Base-by-base conservation (phyloP, 2,888 invertebrate species). In the Thera britannica region DNA sequence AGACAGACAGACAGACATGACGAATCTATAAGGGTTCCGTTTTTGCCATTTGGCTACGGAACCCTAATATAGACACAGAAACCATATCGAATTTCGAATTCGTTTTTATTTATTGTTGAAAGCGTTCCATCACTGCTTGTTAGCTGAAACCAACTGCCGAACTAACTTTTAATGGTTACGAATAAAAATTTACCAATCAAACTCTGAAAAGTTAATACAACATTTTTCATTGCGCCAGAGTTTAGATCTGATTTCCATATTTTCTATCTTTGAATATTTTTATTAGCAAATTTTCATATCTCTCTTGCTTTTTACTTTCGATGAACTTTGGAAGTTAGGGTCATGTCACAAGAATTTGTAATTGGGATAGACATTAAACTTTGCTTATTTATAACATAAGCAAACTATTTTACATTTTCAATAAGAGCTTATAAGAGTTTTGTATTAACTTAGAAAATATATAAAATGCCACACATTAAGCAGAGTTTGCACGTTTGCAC, bases 111-210 rank as follows among this genome's bases (percentile, higher is more conserved):
- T 46, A 9, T 46, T 46, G 9, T 3, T 9, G 44, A 46, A 3
- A 46, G 9, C 9, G 9, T 8, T 34, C 49, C 35, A 58, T 36
- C 51, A 2, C 2, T 38, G 65, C 64, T 57, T 69, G 59, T 77
- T 72, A 62, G 61, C 66, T 55, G 69, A 73, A 72, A 74, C 69
- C 68, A 52, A 63, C 70, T 74, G 74, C 70, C 69, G 60, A 71
- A 72, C 72, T 67, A 83, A 80, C 77, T 82, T 83, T 81, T 76
- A 76, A 81, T 77, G 76, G 75, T 72, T 63, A 65, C 70, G 68
- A 76, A 71, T 74, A 67, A 62, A 74, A 76, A 80, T 81, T 72
- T 76, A 63, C 75, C 78, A 79, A 80, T 79, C 79, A 79, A 79
- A 81, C 56, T 76, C 70, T 51, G 49, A 23, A 69, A 70, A 75